Base-by-base conservation (phyloP, 1,140 invertebrate species). In the Eufriesea mexicana region DNA sequence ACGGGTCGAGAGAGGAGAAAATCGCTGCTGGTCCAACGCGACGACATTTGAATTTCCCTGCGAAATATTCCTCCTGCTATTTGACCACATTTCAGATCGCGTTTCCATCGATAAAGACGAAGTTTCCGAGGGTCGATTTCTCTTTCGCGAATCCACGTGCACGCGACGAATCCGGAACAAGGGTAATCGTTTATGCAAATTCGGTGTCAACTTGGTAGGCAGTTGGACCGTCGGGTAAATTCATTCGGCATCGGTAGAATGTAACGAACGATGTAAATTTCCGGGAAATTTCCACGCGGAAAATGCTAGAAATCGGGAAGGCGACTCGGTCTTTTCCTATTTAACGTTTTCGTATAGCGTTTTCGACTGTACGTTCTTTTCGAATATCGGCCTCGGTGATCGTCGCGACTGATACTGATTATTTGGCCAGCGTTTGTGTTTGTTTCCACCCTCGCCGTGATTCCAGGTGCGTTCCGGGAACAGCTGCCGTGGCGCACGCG, bases 401-500 rank as follows among this genome's bases (percentile, higher is more conserved):
- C 71, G 28, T 49, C 25, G 49, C 51, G 55, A 72, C 76, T 51
- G 74, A 79, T 79, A 79, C 81, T 82, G 87, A 88, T 88, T 88
- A 85, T 87, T 79, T 55, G 78, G 85, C n/a, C 72, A 85, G 59
- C 83, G 49, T 77, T 81, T 64, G 64, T 67, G 81, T 88, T 84
- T 75, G 61, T 83, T 84, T 88, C 78, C 83, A 87, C 84, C 84
- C 86, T 87, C 87, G 79, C 70, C 83, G 84, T 89, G 90, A 91
- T 90, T 89, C 88, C 91, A 93, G 92, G 89, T 93, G 92, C 77
- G 79, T 84, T 68, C 62, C 74, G 77, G 79, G 87, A 87, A 86
- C 91, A 92, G 90, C 91, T 91, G 86, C 84, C 86, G 89, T 73
- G 82, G 91, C 90, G 90, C 90, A 90, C 86, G 91, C 89, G 91